These are phyloP conservation scores for Oreohelix idahoensis DNA, from an alignment of 1,140 invertebrate genomes.

Conservation along the genomic window DNA sequence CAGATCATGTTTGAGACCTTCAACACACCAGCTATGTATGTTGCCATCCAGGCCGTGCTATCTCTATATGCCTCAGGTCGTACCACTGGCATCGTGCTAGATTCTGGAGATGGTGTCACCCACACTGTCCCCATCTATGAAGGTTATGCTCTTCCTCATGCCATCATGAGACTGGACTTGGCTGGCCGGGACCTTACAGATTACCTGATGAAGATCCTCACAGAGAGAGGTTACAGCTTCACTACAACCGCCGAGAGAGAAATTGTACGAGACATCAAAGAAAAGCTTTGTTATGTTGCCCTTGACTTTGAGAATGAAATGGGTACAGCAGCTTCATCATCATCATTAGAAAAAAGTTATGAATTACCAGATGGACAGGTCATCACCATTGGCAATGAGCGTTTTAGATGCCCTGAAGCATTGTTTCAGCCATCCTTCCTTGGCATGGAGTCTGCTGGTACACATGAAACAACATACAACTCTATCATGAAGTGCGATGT, in stretches of 20 bases:
- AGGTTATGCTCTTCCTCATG: constrained; percentile 24
- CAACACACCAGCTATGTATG: constrained; percentile 94
- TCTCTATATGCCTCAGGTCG: constrained; percentile 91
- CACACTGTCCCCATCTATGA: constrained; percentile 77
- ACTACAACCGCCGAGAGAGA: constrained; percentile 78
- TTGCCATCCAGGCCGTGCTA: constrained; percentile 76
- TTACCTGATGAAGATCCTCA: constrained; percentile 88
- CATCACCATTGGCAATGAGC: constrained; percentile 75
- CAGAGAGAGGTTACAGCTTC: constrained; percentile 75
- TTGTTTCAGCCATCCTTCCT: constrained; percentile 82
- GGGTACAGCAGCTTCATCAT: constrained; percentile 83
- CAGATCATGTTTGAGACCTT: constrained; percentile 73
- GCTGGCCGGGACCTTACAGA: constrained; percentile 22
- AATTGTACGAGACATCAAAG: constrained; percentile 69
- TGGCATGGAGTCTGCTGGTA: constrained; percentile 67
- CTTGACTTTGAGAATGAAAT: constrained; percentile 94
- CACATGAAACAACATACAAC: constrained; percentile 42
- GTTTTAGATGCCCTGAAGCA: constrained; percentile 76
- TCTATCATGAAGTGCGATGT: constrained; percentile 73
- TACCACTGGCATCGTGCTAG: constrained; percentile 88
- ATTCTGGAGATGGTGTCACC: constrained; percentile 92
- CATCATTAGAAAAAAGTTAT: constrained; percentile 70
- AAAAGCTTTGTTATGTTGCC: constrained; percentile 25
- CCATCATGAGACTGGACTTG: constrained; percentile 25
- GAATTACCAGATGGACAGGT: constrained; percentile 77